A percentile compares a stretch with the other conserved stretches of the same genome.
Evolutionary conservation across 2,113 vertebrate genomes (phyloP).

Genomic region (Myanophis thanlyinensis): DNA sequence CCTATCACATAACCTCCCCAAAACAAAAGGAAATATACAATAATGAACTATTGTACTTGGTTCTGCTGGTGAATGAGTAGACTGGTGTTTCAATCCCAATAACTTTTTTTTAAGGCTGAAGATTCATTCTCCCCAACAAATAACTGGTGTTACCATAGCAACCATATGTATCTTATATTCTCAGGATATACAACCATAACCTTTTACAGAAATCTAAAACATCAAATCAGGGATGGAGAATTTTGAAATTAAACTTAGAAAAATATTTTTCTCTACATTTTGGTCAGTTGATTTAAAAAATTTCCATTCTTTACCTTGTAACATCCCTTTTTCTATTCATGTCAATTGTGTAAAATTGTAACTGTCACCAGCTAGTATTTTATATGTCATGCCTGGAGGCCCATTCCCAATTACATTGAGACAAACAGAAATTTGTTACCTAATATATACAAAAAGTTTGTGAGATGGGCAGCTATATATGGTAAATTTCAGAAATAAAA

Average conservation of each 20-base stretch:
- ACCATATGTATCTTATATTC: not conserved
- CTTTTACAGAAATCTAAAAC: not conserved
- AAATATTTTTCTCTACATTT: not conserved
- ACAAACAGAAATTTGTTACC: not conserved
- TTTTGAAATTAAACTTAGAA: not conserved
- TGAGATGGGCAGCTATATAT: not conserved
- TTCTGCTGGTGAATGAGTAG: not conserved
- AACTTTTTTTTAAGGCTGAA: conserved; percentile 1
- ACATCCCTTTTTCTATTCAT: not conserved
- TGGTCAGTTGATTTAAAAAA: not conserved
- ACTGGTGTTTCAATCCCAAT: not conserved
- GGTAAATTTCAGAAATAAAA: not conserved
- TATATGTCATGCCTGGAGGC: not conserved
- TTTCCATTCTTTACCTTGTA: not conserved
- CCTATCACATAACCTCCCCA: not conserved
- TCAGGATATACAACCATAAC: not conserved
- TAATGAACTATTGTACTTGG: not conserved
- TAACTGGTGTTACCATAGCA: conserved; percentile 7
- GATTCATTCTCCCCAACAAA: not conserved
- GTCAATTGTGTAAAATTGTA: not conserved
- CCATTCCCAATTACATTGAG: not conserved
- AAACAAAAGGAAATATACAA: not conserved
- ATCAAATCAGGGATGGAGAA: not conserved
- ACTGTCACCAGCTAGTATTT: not conserved
- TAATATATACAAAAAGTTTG: not conserved